These are phyloP conservation scores for Melanotaenia duboulayi DNA, from an alignment of 2,113 vertebrate species.

Conservation along the genomic window DNA sequence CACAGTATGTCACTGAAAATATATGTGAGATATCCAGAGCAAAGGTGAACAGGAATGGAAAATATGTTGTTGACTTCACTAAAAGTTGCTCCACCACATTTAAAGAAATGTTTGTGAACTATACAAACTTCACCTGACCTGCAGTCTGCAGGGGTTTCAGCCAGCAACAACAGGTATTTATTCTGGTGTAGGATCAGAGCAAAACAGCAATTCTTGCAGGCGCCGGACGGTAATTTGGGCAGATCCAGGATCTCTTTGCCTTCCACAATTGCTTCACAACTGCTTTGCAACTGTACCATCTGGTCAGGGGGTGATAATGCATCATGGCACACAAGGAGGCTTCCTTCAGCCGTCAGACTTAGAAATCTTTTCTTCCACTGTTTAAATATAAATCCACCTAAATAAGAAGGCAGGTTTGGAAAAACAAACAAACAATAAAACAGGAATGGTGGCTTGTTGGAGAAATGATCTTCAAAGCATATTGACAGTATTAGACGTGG, in stretches of 20 bases:
- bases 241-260: slow-evolving; percentile 83
- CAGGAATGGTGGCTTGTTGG: neutral
- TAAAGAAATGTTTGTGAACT: neutral
- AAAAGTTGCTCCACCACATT: neutral
- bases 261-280: slow-evolving; percentile 82
- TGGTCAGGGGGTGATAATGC: slow-evolving; percentile 79
- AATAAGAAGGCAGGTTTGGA: neutral
- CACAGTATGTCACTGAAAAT: neutral
- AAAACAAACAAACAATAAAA: neutral
- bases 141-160: slow-evolving; percentile 80
- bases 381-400: slow-evolving; percentile 87
- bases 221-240: slow-evolving; percentile 80
- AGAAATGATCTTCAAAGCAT: slow-evolving; percentile 14
- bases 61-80: neutral
- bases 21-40: neutral
- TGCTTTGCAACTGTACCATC: slow-evolving; percentile 75
- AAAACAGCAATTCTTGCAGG: slow-evolving; percentile 81
- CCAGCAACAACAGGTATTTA: slow-evolving; percentile 81
- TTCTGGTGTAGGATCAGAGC: slow-evolving; percentile 82
- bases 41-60: neutral
- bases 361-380: slow-evolving; percentile 87
- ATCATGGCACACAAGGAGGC: slow-evolving; percentile 80
- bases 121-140: slow-evolving; percentile 64
- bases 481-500: slow-evolving; percentile 24
- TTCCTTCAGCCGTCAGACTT: slow-evolving; percentile 80